A percentile compares a stretch with the other conserved stretches of the same genome.
Conservation (phyloP, 2,113 vertebrate species). For the Eublepharis macularius region DNA sequence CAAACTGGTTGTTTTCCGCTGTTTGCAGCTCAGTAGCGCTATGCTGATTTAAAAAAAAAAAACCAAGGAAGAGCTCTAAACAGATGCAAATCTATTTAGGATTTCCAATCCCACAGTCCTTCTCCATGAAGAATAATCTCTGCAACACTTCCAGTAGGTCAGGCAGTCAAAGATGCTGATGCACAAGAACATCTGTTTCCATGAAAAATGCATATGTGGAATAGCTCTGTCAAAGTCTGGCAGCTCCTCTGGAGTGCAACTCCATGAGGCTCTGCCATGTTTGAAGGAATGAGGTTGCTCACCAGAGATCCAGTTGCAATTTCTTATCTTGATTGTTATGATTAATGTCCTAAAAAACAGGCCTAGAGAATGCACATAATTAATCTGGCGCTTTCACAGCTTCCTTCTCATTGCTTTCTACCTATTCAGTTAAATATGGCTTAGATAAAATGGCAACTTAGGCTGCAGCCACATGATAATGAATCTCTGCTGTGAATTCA, state of each 20-base stretch:
- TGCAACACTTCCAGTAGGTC: neutral
- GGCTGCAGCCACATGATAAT: no score
- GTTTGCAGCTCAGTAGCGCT: neutral
- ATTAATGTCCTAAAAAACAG: neutral
- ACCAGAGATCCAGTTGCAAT: neutral
- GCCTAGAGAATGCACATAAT: neutral
- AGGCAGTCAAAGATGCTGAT: neutral
- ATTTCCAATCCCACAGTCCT: neutral
- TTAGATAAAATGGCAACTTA: neutral
- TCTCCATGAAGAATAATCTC: neutral
- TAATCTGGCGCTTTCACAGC: neutral
- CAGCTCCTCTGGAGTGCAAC: neutral
- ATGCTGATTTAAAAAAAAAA: neutral
- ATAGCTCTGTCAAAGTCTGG: neutral
- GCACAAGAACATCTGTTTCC: neutral
- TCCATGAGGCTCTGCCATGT: neutral
- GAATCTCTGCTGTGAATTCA: no score
- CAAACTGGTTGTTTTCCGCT: neutral
- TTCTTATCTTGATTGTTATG: neutral
- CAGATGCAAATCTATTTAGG: neutral
- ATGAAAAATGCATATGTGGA: neutral
- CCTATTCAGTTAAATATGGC: neutral
- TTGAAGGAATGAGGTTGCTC: conserved; percentile 6
- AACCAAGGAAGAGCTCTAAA: neutral
- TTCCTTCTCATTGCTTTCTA: neutral